These are phyloP conservation scores for Microcebus griseorufus DNA, from an alignment of 2,113 vertebrate species.

Conservation along the genomic window DNA sequence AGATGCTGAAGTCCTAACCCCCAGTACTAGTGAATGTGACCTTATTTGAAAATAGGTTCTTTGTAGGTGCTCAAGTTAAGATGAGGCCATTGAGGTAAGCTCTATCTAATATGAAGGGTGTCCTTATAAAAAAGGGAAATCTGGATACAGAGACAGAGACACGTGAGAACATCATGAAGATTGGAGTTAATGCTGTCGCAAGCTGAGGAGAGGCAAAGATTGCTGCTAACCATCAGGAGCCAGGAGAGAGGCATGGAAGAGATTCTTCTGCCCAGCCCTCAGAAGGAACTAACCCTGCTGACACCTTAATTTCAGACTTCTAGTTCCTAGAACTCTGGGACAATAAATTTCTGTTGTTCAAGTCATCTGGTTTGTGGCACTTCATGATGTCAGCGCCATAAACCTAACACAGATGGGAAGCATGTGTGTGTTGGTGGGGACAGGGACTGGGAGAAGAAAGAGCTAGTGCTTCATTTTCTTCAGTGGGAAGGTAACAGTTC, in stretches of 20 bases:
- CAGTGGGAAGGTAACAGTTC: background rate
- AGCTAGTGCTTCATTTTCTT: background rate
- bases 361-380: background rate
- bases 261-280: background rate
- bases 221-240: background rate
- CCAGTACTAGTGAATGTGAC: background rate
- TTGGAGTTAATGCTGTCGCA: background rate
- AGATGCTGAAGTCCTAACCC: background rate
- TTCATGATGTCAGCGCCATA: background rate
- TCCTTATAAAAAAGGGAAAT: background rate
- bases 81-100: background rate
- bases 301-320: background rate
- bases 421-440: background rate
- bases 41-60: background rate
- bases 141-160: background rate
- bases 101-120: background rate
- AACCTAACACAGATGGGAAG: background rate
- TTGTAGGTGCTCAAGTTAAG: background rate
- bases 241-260: background rate
- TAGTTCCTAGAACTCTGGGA: too few species aligned
- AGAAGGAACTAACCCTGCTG: background rate
- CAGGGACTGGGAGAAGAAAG: background rate
- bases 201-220: background rate
- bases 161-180: background rate
- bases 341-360: background rate